phyloP scores from a whole-genome alignment of 1,140 invertebrate species.

The Campodea augens region DNA sequence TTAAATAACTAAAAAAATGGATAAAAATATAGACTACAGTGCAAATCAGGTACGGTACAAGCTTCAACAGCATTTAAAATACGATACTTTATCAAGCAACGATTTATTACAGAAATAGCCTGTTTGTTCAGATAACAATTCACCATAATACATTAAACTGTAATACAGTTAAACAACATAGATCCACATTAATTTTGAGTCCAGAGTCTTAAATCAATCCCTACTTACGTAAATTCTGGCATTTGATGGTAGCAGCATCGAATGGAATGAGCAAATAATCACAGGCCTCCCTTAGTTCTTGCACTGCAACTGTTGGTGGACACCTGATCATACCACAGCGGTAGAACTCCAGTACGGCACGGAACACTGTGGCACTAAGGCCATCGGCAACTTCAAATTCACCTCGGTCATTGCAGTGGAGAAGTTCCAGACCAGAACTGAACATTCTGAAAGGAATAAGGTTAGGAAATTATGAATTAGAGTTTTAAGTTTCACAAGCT shows the following conservation, averaged over 20 bases:
- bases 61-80: no score
- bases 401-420: constrained; percentile 81
- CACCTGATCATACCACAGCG: constrained; percentile 72
- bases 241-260: constrained; percentile 86
- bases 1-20: no score
- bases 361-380: constrained; percentile 84
- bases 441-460: constrained; percentile 57
- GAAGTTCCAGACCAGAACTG: constrained; percentile 79
- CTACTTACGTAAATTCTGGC: constrained; percentile 73
- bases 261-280: constrained; percentile 97
- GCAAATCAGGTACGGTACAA: no score
- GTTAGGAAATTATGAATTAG: constrained; percentile 1
- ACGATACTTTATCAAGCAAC: no score
- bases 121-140: no score
- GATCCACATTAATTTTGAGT: no score
- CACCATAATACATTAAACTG: no score
- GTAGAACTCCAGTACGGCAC: constrained; percentile 92
- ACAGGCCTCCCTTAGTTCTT: constrained; percentile 92
- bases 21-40: no score
- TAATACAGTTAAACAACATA: no score
- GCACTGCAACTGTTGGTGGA: constrained; percentile 64
- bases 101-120: no score
- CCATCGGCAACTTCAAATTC: constrained; percentile 98
- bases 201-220: no score
- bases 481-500: background rate